Evolutionary conservation across 2,888 invertebrate species (phyloP), one percentile per base, ranked within the genome.

Genomic region (Apotomis betuletana): DNA sequence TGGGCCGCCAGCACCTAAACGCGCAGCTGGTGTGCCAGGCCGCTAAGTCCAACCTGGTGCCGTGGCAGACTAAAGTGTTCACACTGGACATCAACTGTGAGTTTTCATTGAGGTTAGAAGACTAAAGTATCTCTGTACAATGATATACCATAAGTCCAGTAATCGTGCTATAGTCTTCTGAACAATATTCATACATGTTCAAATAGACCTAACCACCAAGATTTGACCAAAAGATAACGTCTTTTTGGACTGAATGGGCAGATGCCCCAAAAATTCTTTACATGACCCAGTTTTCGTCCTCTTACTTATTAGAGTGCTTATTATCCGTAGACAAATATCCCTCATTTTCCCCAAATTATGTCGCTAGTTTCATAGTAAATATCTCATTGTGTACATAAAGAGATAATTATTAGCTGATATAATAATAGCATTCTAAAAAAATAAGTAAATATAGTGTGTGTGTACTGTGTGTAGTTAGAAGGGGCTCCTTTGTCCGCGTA

Each of bases 41-140:
- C 44, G 96, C 96, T 81, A 98, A 98, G 89, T 98, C 97, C 77
- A 97, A 97, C 88, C 92, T 97, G 80, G 96, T 96, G 57, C 95
- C 95, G 67, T 96, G 98, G 9, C 95, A 96, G 84, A 95, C 96
- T 79, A 96, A 96, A 90, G 95, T 96, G 77, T 95, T 97, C 81
- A 96, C 97, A 79, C 93, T 98, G 86, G 96, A 97, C 90, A 95
- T 97, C 77, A 97, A 97, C 91, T 94, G 97, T 97, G 92, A 97
- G 97, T 97, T 83, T 15, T 15, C 15, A 15, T 15, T 15, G 15
- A 15, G 15, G 15, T 15, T 15, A 15, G 1, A 15, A 15, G 15
- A 15, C 15, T 15, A 15, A 15, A 15, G 0, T 15, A 15, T 15
- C 15, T 15, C 15, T 15, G 15, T 15, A 15, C 15, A 15, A 15